Evolutionary conservation across 2,797 vertebrate genomes (phyloP).

Genomic region (Pteropus rufus): DNA sequence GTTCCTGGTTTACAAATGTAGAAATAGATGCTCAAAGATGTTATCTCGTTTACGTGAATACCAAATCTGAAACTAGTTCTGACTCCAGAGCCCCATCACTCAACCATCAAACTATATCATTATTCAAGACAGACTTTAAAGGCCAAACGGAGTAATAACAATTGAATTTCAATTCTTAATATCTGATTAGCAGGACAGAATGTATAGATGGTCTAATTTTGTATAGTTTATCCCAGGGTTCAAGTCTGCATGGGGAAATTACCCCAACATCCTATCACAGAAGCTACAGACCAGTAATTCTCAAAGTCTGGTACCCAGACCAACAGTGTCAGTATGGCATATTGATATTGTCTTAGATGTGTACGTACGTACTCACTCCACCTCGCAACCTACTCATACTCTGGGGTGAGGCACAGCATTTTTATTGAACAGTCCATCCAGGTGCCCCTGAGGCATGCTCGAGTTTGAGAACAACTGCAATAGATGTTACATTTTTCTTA

Average conservation of each 20-base stretch:
- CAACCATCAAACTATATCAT: background rate
- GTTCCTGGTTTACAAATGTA: background rate
- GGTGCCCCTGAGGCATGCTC: background rate
- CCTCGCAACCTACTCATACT: background rate
- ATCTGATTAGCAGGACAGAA: background rate
- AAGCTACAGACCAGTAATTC: background rate
- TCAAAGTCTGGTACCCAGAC: background rate
- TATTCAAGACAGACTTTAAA: background rate
- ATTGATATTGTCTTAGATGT: rapidly evolving
- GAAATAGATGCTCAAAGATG: background rate
- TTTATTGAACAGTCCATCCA: background rate
- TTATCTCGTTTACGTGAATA: background rate
- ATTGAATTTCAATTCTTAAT: background rate
- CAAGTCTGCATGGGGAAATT: background rate
- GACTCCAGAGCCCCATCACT: background rate
- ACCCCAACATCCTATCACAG: background rate
- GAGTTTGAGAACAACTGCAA: background rate
- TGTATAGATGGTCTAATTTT: background rate
- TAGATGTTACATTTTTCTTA: background rate
- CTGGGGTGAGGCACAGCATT: background rate
- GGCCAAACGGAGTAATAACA: background rate
- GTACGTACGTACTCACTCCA: rapidly evolving
- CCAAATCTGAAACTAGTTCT: background rate
- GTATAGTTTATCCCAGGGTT: background rate
- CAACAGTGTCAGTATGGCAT: background rate